A percentile compares a stretch with the other conserved stretches of the same genome.
These are phyloP conservation scores for Argyra leucocephala DNA, from an alignment of 2,888 invertebrate genomes.

Conservation along the genomic window DNA sequence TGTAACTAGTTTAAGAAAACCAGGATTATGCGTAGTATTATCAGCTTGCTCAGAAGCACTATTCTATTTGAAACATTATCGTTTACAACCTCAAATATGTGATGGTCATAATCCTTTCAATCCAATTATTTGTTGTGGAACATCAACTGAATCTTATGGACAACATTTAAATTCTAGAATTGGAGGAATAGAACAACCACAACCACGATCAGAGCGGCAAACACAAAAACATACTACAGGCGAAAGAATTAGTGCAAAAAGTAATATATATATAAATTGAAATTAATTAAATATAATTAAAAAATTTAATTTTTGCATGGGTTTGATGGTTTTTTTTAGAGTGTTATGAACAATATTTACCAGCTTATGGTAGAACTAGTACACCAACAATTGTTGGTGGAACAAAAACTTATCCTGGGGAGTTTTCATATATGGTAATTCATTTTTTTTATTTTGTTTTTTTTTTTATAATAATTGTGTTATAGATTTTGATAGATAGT, in stretches of 20 bases:
- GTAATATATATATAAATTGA: background rate
- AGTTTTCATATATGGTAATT: slow-evolving; percentile 53
- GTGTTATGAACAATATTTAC: background rate
- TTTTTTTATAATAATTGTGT: background rate
- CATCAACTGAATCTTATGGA: no score
- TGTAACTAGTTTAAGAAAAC: background rate
- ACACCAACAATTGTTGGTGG: slow-evolving; percentile 50
- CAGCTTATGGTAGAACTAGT: background rate
- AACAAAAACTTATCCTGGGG: slow-evolving; percentile 43
- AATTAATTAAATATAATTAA: background rate
- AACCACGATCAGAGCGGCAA: no score
- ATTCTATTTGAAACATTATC: background rate
- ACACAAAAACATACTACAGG: background rate
- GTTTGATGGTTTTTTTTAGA: background rate
- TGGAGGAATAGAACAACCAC: background rate
- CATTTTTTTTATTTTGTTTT: no score
- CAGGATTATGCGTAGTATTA: background rate
- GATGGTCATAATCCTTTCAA: background rate
- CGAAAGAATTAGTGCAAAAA: background rate
- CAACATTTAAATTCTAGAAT: no score
- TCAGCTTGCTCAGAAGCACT: background rate
- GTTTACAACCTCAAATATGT: background rate
- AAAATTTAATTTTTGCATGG: background rate
- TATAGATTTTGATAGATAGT: no score
- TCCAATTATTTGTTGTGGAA: slow-evolving; percentile 7